A percentile compares a stretch with the other conserved stretches of the same genome.
phyloP scores from a whole-genome alignment of 2,888 invertebrate species.

The Oligia strigilis region DNA sequence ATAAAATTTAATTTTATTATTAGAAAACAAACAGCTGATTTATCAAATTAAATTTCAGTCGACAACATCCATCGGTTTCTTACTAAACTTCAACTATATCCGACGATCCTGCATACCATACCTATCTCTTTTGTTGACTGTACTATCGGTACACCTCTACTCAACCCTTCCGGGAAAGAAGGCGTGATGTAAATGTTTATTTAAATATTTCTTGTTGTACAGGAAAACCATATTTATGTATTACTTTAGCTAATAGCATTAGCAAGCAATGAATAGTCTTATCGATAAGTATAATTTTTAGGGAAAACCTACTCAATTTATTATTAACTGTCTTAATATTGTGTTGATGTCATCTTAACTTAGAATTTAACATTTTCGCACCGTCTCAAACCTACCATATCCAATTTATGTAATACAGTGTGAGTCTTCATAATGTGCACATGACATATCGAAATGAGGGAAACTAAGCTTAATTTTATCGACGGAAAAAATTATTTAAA shows the following conservation, averaged over 20 bases:
- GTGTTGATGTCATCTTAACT: neutral
- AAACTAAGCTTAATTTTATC: too few species aligned
- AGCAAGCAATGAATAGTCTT: neutral
- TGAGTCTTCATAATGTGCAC: too few species aligned
- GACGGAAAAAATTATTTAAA: too few species aligned
- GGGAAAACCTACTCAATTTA: neutral
- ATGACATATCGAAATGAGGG: too few species aligned
- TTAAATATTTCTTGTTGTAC: neutral
- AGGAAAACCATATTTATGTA: neutral
- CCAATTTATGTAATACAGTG: too few species aligned
- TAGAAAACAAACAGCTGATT: too few species aligned
- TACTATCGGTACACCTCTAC: neutral
- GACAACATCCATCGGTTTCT: too few species aligned
- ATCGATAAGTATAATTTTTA: neutral
- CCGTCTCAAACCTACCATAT: neutral
- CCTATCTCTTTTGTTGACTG: too few species aligned
- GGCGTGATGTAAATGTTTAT: neutral
- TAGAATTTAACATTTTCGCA: neutral
- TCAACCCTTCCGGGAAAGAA: neutral
- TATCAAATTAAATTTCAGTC: too few species aligned
- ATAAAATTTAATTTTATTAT: too few species aligned
- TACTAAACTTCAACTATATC: too few species aligned
- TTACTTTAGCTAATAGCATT: neutral
- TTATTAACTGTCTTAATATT: neutral
- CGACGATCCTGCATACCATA: too few species aligned